Evolutionary conservation across 2,797 vertebrate genomes (phyloP), one percentile per base, ranked within the genome.

Genomic region (Mormyrops attenuatus): DNA sequence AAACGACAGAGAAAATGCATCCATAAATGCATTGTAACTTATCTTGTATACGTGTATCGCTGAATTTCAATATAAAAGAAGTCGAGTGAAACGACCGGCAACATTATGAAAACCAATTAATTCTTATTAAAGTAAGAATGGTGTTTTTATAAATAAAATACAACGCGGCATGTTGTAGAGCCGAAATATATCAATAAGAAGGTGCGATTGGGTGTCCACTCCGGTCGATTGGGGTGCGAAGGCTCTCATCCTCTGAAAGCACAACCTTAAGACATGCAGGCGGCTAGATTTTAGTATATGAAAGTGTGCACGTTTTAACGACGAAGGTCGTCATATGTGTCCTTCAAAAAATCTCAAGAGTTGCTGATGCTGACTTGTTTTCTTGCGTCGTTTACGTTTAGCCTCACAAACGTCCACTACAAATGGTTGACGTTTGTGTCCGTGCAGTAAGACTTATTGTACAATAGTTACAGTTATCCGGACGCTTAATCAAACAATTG

Each of bases 361-460:
- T 87, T 89, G 90, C 88, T 87, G 90, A 90, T 90, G 66, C 38
- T 85, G 41, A 55, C 50, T 87, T 87, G 66, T 89, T 90, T 89
- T 89, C 52, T 89, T 80, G 52, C 88, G 53, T 85, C 66, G 90
- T 89, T 87, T 87, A 90, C 90, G 82, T 38, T 89, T 15, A 73
- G 26, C 26, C 63, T 34, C 11, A 69, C 15, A 34, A 15, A 52
- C 50, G 77, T 69, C 60, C 50, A 55, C 80, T 15, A 44, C 82
- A 84, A 57, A 89, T 47, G 60, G 22, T 20, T 20, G 47, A 73
- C 89, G 89, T 85, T 85, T 22, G 52, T 87, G 63, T 77, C 82
- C 38, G 80, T 55, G 44, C 84, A 41, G 26, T 53, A n/a, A 50
- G 88, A 34, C 88, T 77, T 77, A 69, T 66, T 50, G 26, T 85